Evolutionary conservation across 2,113 vertebrate genomes (phyloP).

Genomic region (Atherinomorus stipes): DNA sequence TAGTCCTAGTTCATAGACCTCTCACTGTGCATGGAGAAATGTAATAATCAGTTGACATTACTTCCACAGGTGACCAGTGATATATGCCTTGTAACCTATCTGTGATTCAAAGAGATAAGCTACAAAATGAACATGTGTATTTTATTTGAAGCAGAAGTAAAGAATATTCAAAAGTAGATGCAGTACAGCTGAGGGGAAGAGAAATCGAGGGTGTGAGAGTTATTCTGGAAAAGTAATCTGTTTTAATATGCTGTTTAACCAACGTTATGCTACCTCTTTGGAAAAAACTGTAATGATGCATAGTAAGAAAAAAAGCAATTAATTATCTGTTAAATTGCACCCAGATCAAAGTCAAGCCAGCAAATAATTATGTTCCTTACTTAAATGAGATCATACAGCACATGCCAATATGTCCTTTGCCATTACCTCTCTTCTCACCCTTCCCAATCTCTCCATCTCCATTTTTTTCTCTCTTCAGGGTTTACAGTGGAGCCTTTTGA

Average conservation of each 20-base stretch:
- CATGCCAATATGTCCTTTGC: slow-evolving; percentile 16
- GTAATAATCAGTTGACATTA: slow-evolving; percentile 82
- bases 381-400: slow-evolving; percentile 14
- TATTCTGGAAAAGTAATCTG: neutral
- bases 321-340: neutral
- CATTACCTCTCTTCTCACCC: neutral
- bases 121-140: slow-evolving; percentile 9
- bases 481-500: slow-evolving; percentile 96
- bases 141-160: slow-evolving; percentile 22
- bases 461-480: slow-evolving; percentile 81
- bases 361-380: slow-evolving; percentile 25
- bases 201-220: slow-evolving; percentile 7
- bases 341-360: slow-evolving; percentile 21
- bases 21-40: slow-evolving; percentile 78
- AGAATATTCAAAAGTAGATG: slow-evolving; percentile 5
- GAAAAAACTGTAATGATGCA: slow-evolving; percentile 2
- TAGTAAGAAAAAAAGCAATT: neutral
- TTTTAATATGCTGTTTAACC: slow-evolving; percentile 16
- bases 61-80: slow-evolving; percentile 81
- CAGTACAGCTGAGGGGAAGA: slow-evolving; percentile 38
- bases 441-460: slow-evolving; percentile 23
- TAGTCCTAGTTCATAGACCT: slow-evolving; percentile 71
- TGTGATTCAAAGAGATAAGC: slow-evolving; percentile 53
- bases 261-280: slow-evolving; percentile 11
- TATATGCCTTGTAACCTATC: slow-evolving; percentile 57